Evolutionary conservation across 2,888 invertebrate species (phyloP).

Genomic region (Hyposoter didymator): DNA sequence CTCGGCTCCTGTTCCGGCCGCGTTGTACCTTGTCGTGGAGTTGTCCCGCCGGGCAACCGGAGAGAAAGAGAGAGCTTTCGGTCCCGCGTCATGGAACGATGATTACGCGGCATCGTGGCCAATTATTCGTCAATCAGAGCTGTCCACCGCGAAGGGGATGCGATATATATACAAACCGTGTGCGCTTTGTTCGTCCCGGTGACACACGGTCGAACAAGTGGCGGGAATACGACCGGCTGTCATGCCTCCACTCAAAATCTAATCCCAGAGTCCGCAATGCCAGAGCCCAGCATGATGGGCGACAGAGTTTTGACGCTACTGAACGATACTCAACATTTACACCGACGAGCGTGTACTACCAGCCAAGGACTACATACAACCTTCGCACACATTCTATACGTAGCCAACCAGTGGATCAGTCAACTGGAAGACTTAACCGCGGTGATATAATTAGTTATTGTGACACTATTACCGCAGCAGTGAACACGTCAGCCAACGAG

Average conservation of each 20-base stretch:
- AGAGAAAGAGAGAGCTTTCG: slow-evolving; percentile 44
- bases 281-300: slow-evolving; percentile 3
- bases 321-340: neutral
- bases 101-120: slow-evolving; percentile 69
- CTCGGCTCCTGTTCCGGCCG: neutral
- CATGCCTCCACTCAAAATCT: slow-evolving; percentile 60
- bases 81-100: slow-evolving; percentile 60
- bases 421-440: slow-evolving; percentile 22
- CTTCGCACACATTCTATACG: neutral
- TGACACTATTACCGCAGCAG: slow-evolving; percentile 16
- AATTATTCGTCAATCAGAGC: slow-evolving; percentile 72
- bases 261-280: slow-evolving; percentile 40
- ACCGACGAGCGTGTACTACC: neutral
- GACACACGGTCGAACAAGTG: slow-evolving; percentile 66
- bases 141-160: slow-evolving; percentile 59
- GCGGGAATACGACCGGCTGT: slow-evolving; percentile 48
- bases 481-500: slow-evolving; percentile 6
- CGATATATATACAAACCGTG: neutral
- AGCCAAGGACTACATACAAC: neutral
- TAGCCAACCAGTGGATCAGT: neutral
- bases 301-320: slow-evolving; percentile 29
- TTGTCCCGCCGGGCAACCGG: slow-evolving; percentile 15
- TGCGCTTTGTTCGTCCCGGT: slow-evolving; percentile 58
- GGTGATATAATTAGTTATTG: slow-evolving; percentile 28
- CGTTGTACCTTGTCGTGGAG: neutral